Conservation (phyloP, 2,113 vertebrate species). For the Gobiocypris rarus region DNA sequence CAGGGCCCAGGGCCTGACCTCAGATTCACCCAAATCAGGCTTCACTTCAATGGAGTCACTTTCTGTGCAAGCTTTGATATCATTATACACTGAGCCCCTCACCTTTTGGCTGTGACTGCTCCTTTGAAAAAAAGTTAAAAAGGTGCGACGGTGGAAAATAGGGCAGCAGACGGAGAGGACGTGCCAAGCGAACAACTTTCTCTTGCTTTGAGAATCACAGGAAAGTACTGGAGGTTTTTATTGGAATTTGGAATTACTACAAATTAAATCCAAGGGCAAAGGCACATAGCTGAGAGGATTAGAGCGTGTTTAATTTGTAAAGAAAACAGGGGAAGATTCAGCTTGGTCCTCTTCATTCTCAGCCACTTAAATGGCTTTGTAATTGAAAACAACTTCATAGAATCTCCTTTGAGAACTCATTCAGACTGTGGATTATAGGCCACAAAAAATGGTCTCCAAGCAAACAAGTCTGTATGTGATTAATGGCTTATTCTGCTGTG, state of each 20-base stretch:
- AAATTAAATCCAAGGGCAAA: conserved; percentile 64
- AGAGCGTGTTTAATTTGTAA: conserved; percentile 69
- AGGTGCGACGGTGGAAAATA: conserved; percentile 17
- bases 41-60: conserved; percentile 55
- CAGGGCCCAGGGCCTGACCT: conserved; percentile 51
- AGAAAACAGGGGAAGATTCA: conserved; percentile 63
- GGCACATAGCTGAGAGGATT: conserved; percentile 68
- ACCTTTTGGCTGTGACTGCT: conserved; percentile 49
- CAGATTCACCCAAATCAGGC: conserved; percentile 27
- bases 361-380: conserved; percentile 60
- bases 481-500: conserved; percentile 50
- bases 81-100: conserved; percentile 50
- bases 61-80: conserved; percentile 60
- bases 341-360: conserved; percentile 57
- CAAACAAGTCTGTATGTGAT: conserved; percentile 45
- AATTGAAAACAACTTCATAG: conserved; percentile 62
- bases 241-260: conserved; percentile 65
- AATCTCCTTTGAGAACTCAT: conserved; percentile 54
- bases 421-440: conserved; percentile 48
- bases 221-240: conserved; percentile 47
- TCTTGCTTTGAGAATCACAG: conserved; percentile 47
- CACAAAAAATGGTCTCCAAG: conserved; percentile 33
- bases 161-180: conserved; percentile 27
- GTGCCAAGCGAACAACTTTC: conserved; percentile 60
- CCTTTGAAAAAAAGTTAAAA: conserved; percentile 15